Evolutionary conservation across 2,113 vertebrate species (phyloP).

Genomic region (Cettia cetti): DNA sequence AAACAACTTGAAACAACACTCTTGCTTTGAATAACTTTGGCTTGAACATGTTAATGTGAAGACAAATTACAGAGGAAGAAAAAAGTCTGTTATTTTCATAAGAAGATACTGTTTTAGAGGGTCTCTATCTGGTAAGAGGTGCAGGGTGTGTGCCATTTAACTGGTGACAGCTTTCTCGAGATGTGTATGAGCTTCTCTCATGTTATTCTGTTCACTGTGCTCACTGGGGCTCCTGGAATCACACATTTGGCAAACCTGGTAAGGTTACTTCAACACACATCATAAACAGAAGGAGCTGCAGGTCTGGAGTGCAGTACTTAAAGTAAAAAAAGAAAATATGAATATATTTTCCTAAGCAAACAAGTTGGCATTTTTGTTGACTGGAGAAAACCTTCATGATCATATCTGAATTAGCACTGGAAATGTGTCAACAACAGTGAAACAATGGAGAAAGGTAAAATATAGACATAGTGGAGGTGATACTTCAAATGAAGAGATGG

Average conservation of each 20-base stretch:
- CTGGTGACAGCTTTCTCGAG: background rate
- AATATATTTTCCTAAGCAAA: background rate
- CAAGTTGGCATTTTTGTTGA: background rate
- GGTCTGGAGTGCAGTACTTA: background rate
- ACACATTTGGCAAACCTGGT: background rate
- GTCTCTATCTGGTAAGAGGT: background rate
- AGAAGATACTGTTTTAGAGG: background rate
- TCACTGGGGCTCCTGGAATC: background rate
- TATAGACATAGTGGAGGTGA: background rate
- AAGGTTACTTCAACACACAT: background rate
- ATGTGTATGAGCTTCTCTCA: background rate
- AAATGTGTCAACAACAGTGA: background rate
- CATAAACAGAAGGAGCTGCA: background rate
- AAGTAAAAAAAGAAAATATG: background rate
- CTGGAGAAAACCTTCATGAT: background rate
- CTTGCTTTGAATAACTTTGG: background rate
- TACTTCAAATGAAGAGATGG: background rate
- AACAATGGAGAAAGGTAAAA: background rate
- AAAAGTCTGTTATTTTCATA: background rate
- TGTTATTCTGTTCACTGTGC: background rate
- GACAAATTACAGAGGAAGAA: background rate
- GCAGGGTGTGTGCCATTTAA: background rate
- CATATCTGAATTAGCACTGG: background rate
- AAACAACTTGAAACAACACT: background rate
- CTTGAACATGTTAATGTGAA: background rate